Evolutionary conservation across 2,888 invertebrate genomes (phyloP), one percentile per base, ranked within the genome.

Genomic region (Metopia argyrocephala): DNA sequence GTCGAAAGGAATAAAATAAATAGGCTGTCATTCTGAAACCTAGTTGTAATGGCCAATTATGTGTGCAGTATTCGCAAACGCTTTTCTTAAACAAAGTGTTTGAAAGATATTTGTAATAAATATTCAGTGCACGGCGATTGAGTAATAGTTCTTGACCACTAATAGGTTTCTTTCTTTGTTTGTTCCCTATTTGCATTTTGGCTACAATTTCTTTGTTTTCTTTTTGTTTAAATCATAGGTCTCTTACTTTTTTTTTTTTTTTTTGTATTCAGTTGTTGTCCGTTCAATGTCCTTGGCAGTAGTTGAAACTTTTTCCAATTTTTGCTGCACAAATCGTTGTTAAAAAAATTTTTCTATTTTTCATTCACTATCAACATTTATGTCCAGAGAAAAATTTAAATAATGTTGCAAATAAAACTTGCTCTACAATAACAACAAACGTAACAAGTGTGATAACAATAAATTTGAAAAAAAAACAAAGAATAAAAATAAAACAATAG

Each of bases 201-300:
- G 38, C 15, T 3, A 38, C 38, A 38, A 15, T 38, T 38, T 38
- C 12, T 38, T 38, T 38, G 38, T 38, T 38, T 12, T n/a, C n/a
- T n/a, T n/a, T n/a, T n/a, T n/a, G n/a, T n/a, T n/a, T n/a, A n/a
- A n/a, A n/a, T n/a, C n/a, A n/a, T n/a, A n/a, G n/a, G n/a, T n/a
- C 38, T 66, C 38, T 52, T 75, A 3, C 54, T 62, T 59, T 21
- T n/a, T 54, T 59, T 38, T 38, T 50, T 56, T 64, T 12, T 61
- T 38, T 15, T 31, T 20, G 18, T 50, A 50, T 66, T n/a, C 27
- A 50, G 57, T 59, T 50, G 38, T 76, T 76, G 64, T 62, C 76
- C 76, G 64, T 76, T 76, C 65, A 76, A 76, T 81, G 80, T 81
- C 80, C 80, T 76, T 81, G 76, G 69, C 80, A 74, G 62, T 62